phyloP scores from a whole-genome alignment of 2,797 vertebrate genomes.

The Trematomus bernacchii region DNA sequence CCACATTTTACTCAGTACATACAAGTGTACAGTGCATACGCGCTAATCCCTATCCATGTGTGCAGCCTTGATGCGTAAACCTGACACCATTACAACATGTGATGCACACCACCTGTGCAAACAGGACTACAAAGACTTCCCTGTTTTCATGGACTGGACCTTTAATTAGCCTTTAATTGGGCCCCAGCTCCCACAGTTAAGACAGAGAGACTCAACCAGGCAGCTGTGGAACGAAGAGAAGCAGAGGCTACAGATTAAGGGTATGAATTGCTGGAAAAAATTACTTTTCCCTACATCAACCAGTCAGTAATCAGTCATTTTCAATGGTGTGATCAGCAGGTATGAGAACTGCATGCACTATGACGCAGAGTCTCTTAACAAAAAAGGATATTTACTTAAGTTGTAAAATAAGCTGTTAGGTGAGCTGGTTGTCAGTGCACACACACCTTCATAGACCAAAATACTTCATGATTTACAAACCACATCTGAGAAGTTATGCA shows the following conservation, averaged over 20 bases:
- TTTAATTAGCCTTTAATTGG: slow-evolving; percentile 83
- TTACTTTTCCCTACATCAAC: slow-evolving; percentile 29
- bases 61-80: slow-evolving; percentile 58
- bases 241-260: slow-evolving; percentile 39
- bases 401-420: slow-evolving; percentile 32
- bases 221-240: slow-evolving; percentile 52
- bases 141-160: slow-evolving; percentile 73
- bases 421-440: slow-evolving; percentile 36
- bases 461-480: slow-evolving; percentile 81
- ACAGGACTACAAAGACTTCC: slow-evolving; percentile 78
- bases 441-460: slow-evolving; percentile 58
- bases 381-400: slow-evolving; percentile 23
- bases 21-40: slow-evolving; percentile 16
- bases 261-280: slow-evolving; percentile 58
- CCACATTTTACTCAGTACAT: slow-evolving; percentile 5
- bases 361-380: slow-evolving; percentile 12
- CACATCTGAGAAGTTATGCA: slow-evolving; percentile 79
- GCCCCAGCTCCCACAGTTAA: slow-evolving; percentile 51
- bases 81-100: slow-evolving; percentile 73
- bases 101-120: slow-evolving; percentile 80
- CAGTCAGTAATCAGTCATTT: slow-evolving; percentile 31
- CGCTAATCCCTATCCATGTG: slow-evolving; percentile 35
- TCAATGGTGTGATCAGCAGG: slow-evolving; percentile 35
- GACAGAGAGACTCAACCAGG: slow-evolving; percentile 52
- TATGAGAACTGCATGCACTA: slow-evolving; percentile 17